phyloP scores from a whole-genome alignment of 2,797 vertebrate genomes.

The Falco naumanni region DNA sequence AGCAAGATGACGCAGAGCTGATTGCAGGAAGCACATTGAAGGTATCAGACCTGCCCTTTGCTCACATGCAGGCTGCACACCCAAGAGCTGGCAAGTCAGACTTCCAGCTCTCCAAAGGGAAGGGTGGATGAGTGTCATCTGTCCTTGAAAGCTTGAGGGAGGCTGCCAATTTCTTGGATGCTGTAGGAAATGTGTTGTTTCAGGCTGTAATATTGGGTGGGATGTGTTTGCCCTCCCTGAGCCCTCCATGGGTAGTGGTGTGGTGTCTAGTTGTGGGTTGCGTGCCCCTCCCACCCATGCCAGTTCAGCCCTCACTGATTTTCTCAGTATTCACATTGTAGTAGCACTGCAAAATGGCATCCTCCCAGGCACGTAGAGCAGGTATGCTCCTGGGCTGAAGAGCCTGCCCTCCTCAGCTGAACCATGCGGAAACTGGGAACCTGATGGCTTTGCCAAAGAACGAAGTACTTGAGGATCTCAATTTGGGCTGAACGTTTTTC shows the following conservation, averaged over 20 bases:
- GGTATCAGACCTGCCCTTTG: not conserved
- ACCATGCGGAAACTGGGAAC: not conserved
- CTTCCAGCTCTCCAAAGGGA: not conserved
- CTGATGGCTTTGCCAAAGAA: not conserved
- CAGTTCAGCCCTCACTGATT: not conserved
- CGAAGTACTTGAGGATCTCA: not conserved
- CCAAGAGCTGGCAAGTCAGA: not conserved
- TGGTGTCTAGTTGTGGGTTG: not conserved
- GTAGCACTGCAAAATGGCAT: not conserved
- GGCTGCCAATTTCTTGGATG: not conserved
- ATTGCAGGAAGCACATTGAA: not conserved
- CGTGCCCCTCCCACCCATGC: not conserved
- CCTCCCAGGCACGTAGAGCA: not conserved
- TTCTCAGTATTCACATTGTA: not conserved
- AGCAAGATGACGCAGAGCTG: not conserved
- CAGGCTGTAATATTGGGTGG: not conserved
- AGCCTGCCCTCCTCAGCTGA: not conserved
- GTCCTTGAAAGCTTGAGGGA: not conserved
- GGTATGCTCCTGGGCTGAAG: not conserved
- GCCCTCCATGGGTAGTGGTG: not conserved
- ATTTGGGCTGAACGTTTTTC: slow-evolving; percentile 1
- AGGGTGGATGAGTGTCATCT: not conserved
- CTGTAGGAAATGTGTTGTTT: not conserved
- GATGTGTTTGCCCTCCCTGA: not conserved
- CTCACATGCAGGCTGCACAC: not conserved